Evolutionary conservation across 2,113 vertebrate species (phyloP), one percentile per base, ranked within the genome.

Genomic region (Eurystomus gularis): DNA sequence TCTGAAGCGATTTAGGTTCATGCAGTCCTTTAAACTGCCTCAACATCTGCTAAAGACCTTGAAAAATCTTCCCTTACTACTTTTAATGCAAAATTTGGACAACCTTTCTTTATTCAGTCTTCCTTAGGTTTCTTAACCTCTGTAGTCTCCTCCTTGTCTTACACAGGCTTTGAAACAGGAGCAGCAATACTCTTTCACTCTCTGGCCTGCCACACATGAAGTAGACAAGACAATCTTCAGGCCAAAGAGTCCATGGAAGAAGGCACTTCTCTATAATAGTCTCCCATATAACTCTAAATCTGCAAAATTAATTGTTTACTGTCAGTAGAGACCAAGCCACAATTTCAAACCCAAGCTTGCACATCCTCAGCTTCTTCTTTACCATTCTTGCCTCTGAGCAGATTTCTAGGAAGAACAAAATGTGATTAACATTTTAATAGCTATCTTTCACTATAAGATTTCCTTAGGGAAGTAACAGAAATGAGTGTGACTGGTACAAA

Each of bases 281-380:
- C 20, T 80, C 11, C 15, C 35, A 40, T 28, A 17, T 29, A 39
- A 80, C 61, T 72, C 42, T 18, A 21, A 71, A 55, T 51, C 64
- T 61, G 25, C 16, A 85, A 72, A 83, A 77, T 52, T 48, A 16
- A 4, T 57, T 49, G 13, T 55, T 73, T 42, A 3, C 61, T 76
- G 11, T 48, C 69, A 70, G 13, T 10, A 82, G 33, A 82, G 11
- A 19, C 1, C 0, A 66, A 64, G 8, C 18, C 37, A 65, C 29
- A 40, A 10, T 69, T 90, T 85, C 31, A 76, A 78, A 71, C 24
- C 71, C 26, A n/a, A 46, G 3, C 8, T 31, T 65, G 39, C 0
- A 0, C 20, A 19, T 33, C 15, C 20, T 64, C 2, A 0, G 3
- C 10, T 77, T 89, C 15, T 33, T 20, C 28, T 82, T 77, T 65